These are phyloP conservation scores for Anthophora plumipes DNA, from an alignment of 2,888 invertebrate genomes.

Conservation along the genomic window DNA sequence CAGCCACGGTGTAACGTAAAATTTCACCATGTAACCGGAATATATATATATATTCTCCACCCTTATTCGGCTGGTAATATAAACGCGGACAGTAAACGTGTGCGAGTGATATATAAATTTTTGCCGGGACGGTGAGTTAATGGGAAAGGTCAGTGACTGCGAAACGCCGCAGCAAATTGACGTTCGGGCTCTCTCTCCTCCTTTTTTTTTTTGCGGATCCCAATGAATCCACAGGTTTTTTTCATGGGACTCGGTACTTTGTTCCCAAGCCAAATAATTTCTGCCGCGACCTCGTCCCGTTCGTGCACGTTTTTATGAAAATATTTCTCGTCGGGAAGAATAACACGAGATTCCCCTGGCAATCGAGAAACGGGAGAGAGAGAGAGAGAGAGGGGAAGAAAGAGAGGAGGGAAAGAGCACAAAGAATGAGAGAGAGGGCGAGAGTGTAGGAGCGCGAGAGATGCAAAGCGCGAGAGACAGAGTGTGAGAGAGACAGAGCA, in stretches of 20 bases:
- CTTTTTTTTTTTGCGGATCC: conserved; percentile 51
- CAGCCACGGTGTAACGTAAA: conserved; percentile 7
- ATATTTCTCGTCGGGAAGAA: conserved; percentile 25
- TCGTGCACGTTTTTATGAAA: conserved; percentile 17
- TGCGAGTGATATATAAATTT: conserved; percentile 32
- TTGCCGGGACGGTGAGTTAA: conserved; percentile 30
- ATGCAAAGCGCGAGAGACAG: too few species aligned
- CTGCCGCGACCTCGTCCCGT: not conserved
- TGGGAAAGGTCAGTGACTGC: conserved; percentile 46
- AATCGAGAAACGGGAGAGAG: not conserved
- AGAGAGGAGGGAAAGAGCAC: not conserved
- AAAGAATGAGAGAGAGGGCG: not conserved
- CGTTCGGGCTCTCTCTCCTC: too few species aligned
- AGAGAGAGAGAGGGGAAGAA: too few species aligned
- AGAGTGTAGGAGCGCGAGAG: too few species aligned
- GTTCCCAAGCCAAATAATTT: conserved; percentile 24
- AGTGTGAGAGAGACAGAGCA: not conserved
- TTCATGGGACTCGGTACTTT: conserved; percentile 14
- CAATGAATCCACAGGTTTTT: conserved; percentile 64
- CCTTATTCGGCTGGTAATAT: too few species aligned
- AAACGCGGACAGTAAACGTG: not conserved
- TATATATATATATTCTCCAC: not conserved
- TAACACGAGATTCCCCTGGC: not conserved
- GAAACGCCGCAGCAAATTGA: conserved; percentile 58
- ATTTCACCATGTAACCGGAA: conserved; percentile 2